phyloP scores from a whole-genome alignment of 2,888 invertebrate genomes.

The Suillia variegata region DNA sequence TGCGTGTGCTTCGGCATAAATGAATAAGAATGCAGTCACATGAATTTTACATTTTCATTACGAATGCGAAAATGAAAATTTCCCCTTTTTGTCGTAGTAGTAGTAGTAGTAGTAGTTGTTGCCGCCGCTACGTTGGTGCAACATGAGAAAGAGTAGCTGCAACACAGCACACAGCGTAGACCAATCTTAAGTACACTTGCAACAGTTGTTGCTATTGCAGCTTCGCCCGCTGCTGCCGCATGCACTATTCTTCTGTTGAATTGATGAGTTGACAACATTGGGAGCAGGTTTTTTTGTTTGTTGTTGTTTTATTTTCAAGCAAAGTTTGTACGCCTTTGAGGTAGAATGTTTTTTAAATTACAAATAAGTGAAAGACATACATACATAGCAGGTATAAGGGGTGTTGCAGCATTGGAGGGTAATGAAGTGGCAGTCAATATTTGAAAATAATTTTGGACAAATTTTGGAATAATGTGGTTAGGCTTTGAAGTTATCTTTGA shows the following conservation, averaged over 20 bases:
- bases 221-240: background rate
- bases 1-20: conserved; percentile 5
- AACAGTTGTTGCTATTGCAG: background rate
- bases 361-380: too few species aligned
- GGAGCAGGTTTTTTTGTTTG: background rate
- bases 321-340: too few species aligned
- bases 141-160: background rate
- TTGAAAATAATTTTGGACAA: too few species aligned
- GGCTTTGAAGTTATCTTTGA: too few species aligned
- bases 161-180: background rate
- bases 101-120: background rate
- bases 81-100: conserved; percentile 2
- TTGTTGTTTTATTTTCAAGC: too few species aligned
- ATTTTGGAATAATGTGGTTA: too few species aligned
- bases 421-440: too few species aligned
- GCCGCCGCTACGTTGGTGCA: background rate
- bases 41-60: conserved; percentile 18
- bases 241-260: background rate
- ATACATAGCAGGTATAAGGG: too few species aligned
- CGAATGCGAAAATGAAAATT: conserved; percentile 15
- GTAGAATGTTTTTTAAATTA: too few species aligned
- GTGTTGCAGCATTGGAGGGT: too few species aligned
- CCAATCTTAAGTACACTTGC: background rate
- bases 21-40: conserved; percentile 11
- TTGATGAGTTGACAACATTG: background rate